These are phyloP conservation scores for Bufo bufo DNA, from an alignment of 2,113 vertebrate species.

Conservation along the genomic window DNA sequence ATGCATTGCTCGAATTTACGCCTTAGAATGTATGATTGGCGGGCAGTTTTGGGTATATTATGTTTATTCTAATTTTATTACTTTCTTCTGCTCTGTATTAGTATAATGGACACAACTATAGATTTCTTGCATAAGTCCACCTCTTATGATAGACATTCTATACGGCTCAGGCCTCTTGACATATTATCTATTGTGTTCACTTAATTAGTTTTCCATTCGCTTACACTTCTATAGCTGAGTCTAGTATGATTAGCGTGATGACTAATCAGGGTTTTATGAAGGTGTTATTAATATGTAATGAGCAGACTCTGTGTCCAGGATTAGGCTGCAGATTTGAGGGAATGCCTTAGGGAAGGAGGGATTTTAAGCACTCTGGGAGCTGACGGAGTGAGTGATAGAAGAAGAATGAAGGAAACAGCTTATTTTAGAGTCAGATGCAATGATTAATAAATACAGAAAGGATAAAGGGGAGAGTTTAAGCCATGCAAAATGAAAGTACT, in stretches of 20 bases:
- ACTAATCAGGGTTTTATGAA: constrained; percentile 35
- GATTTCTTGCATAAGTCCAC: not conserved
- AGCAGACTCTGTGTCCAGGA: constrained; percentile 35
- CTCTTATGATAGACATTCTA: not conserved
- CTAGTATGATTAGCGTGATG: not conserved
- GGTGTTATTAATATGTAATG: constrained; percentile 45
- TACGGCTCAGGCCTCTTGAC: no score
- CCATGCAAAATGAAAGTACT: not conserved
- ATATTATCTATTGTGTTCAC: not conserved
- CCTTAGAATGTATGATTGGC: not conserved
- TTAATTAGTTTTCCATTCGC: constrained; percentile 19
- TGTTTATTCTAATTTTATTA: not conserved
- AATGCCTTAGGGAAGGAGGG: constrained; percentile 32
- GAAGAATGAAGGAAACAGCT: constrained; percentile 33
- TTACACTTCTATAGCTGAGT: not conserved
- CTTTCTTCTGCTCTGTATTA: not conserved
- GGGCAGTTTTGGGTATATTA: not conserved
- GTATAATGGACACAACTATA: not conserved
- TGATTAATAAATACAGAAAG: constrained; percentile 20
- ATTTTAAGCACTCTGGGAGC: constrained; percentile 12
- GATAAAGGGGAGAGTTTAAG: not conserved
- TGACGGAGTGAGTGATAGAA: constrained; percentile 22
- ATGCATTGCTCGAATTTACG: no score
- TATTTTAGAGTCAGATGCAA: constrained; percentile 16
- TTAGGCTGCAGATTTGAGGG: constrained; percentile 24